Percentiles rank a stretch among this genome's conserved stretches.
phyloP scores from a whole-genome alignment of 2,797 vertebrate species.

The Meriones psammophilus region DNA sequence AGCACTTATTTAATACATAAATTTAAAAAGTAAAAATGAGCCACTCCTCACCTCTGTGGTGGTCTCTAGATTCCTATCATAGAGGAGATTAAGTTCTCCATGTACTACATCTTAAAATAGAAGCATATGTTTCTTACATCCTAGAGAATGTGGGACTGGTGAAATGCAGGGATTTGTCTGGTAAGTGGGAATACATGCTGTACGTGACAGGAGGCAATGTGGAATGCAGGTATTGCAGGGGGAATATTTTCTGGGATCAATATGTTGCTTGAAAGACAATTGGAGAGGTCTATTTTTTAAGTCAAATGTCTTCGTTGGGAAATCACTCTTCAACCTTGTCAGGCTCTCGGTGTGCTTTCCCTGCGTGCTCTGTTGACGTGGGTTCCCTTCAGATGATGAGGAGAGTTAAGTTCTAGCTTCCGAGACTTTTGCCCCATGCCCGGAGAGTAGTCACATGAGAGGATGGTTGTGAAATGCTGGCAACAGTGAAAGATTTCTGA shows the following conservation, averaged over 20 bases:
- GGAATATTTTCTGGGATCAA: background rate
- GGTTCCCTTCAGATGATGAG: background rate
- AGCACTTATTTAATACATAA: background rate
- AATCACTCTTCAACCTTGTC: background rate
- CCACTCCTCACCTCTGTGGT: background rate
- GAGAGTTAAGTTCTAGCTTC: background rate
- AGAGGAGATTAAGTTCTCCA: background rate
- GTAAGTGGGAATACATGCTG: background rate
- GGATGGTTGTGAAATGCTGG: too few species aligned
- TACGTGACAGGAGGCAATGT: too few species aligned
- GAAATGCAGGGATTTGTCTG: background rate
- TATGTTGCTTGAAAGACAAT: background rate
- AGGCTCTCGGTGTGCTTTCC: background rate
- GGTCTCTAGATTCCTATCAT: background rate
- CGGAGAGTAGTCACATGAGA: background rate
- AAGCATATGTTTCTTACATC: background rate
- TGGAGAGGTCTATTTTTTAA: background rate
- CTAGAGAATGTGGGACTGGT: background rate
- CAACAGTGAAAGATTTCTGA: background rate
- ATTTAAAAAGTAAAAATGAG: background rate
- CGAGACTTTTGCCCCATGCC: background rate
- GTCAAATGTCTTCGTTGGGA: background rate
- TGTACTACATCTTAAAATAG: background rate
- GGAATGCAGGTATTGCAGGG: background rate
- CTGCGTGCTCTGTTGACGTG: background rate